These are phyloP conservation scores for Drosophila nikananu DNA, from an alignment of 1,140 invertebrate genomes.

Conservation along the genomic window DNA sequence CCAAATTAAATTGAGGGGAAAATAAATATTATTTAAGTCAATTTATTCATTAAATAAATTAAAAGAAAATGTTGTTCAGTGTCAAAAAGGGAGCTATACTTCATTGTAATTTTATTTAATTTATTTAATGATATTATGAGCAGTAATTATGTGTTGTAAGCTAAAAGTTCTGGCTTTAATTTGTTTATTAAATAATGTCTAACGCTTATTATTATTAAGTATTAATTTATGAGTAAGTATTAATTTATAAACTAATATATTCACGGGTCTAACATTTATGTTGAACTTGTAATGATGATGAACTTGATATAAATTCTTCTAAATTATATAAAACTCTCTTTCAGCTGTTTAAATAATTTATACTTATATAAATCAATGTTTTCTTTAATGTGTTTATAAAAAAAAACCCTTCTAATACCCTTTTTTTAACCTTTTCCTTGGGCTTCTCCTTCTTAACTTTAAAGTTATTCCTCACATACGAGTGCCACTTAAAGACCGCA, in stretches of 20 bases:
- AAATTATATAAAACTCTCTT: no score
- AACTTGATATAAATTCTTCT: no score
- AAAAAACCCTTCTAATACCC: background rate
- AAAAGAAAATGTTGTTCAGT: background rate
- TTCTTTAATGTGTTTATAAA: no score
- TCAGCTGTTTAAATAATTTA: no score
- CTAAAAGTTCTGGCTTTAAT: background rate
- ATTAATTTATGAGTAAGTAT: no score
- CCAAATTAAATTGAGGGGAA: background rate
- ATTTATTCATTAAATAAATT: background rate
- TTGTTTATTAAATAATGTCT: no score
- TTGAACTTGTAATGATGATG: no score
- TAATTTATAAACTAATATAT: no score
- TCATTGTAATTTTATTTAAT: background rate
- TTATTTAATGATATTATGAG: background rate
- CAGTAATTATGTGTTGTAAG: background rate
- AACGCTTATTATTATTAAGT: no score
- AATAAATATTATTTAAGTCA: background rate
- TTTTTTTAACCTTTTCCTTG: background rate
- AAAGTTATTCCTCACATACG: slow-evolving; percentile 19
- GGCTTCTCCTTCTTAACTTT: slow-evolving; percentile 1
- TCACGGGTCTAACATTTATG: no score
- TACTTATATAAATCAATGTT: no score
- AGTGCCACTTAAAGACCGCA: slow-evolving; percentile 66
- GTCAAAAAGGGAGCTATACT: background rate